Conservation (phyloP, 2,888 invertebrate species). For the Lasioglossum malachurum region DNA sequence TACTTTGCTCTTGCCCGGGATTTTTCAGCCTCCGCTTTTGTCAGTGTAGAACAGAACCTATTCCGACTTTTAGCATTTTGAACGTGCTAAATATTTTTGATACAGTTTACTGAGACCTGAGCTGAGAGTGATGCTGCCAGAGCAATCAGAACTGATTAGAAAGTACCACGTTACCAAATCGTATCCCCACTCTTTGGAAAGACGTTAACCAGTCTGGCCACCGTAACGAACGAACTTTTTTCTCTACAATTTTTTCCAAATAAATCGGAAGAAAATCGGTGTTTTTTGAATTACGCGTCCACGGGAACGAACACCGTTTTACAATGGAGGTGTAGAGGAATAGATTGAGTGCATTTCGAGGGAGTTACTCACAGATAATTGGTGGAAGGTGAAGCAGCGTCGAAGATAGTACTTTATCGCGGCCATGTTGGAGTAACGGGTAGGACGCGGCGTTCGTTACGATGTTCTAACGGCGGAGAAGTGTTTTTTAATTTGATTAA, state of each 20-base stretch:
- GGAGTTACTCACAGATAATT: too few species aligned
- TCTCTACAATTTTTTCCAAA: background rate
- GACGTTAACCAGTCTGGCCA: slow-evolving; percentile 47
- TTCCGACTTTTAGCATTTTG: too few species aligned
- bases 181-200: background rate
- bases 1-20: background rate
- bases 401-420: slow-evolving; percentile 53
- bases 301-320: background rate
- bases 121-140: too few species aligned
- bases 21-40: too few species aligned
- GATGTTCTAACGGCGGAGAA: slow-evolving; percentile 58
- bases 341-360: background rate
- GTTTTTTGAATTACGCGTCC: background rate
- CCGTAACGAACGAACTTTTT: slow-evolving; percentile 11
- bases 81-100: too few species aligned
- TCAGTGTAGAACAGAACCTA: too few species aligned
- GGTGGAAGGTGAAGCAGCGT: background rate
- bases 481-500: slow-evolving; percentile 71
- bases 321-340: background rate
- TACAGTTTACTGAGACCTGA: too few species aligned
- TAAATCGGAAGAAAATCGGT: background rate
- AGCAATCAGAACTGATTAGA: too few species aligned
- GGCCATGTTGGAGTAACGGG: slow-evolving; percentile 74
- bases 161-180: too few species aligned
- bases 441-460: slow-evolving; percentile 74